Percentiles rank a stretch among this genome's conserved stretches.
These are phyloP conservation scores for Sarcophaga caerulescens DNA, from an alignment of 2,888 invertebrate species.

Conservation along the genomic window DNA sequence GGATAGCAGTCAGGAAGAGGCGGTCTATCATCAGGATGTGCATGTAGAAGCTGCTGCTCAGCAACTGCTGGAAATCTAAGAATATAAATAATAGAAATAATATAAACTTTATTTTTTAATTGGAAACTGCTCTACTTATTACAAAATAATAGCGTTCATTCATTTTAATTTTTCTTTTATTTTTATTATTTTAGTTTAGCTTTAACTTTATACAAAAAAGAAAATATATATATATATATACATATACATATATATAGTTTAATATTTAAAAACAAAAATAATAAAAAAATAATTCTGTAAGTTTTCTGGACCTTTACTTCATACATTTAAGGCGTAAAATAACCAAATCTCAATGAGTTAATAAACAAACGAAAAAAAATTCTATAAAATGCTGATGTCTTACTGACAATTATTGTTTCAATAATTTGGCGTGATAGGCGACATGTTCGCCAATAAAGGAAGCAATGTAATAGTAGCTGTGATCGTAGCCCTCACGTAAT, in stretches of 20 bases:
- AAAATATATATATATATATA: background rate
- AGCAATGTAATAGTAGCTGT: conserved; percentile 96
- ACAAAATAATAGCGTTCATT: conserved; percentile 32
- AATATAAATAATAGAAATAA: background rate
- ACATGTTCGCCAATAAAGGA: conserved; percentile 96
- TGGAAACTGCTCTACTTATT: conserved; percentile 30
- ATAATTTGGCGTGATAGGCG: conserved; percentile 91
- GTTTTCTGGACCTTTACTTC: conserved; percentile 29
- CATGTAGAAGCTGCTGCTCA: conserved; percentile 70
- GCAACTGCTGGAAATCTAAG: conserved; percentile 69
- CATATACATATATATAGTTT: conserved; percentile 3
- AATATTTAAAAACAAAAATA: conserved; percentile 27
- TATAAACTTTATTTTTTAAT: conserved; percentile 21
- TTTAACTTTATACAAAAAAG: conserved; percentile 48
- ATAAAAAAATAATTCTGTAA: conserved; percentile 8
- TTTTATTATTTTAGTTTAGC: conserved; percentile 49
- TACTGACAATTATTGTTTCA: conserved; percentile 81
- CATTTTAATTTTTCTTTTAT: background rate
- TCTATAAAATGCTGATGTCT: background rate
- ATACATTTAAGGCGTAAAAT: conserved; percentile 46
- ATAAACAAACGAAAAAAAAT: conserved; percentile 14
- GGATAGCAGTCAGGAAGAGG: conserved; percentile 43
- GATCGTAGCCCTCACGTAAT: conserved; percentile 94
- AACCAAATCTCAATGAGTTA: conserved; percentile 38
- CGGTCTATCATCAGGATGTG: conserved; percentile 68